phyloP scores from a whole-genome alignment of 1,140 invertebrate species.

The Bilobella aurantiaca region DNA sequence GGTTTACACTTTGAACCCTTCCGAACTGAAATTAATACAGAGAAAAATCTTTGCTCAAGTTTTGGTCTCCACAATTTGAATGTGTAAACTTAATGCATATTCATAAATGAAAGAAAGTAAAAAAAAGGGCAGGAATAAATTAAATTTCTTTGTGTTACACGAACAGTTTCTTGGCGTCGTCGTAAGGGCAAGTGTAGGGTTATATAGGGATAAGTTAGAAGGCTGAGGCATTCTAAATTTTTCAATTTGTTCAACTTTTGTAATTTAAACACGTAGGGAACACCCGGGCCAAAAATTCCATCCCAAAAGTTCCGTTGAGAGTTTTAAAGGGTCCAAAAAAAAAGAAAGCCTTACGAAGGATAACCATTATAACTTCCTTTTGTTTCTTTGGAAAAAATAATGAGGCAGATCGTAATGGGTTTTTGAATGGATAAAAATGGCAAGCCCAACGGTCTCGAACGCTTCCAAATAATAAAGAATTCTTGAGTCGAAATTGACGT shows the following conservation, averaged over 20 bases:
- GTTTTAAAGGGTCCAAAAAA: neutral
- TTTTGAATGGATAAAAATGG: slow-evolving; percentile 2
- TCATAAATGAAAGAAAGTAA: neutral
- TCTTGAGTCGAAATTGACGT: no score
- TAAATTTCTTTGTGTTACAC: neutral
- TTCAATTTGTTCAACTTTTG: slow-evolving; percentile 5
- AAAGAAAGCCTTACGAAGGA: neutral
- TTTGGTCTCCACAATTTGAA: neutral
- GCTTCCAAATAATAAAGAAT: no score
- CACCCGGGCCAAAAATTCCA: neutral
- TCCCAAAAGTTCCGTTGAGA: neutral
- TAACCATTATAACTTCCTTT: neutral
- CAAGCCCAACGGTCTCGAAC: neutral
- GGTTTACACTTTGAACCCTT: no score
- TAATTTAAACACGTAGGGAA: slow-evolving; percentile 2
- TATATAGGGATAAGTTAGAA: neutral
- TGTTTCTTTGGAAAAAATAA: slow-evolving; percentile 1
- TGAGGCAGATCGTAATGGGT: slow-evolving; percentile 4
- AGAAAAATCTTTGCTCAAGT: neutral
- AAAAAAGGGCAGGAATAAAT: neutral
- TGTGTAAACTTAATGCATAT: slow-evolving; percentile 9
- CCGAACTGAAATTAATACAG: neutral
- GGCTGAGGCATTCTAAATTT: neutral
- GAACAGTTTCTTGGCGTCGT: neutral
- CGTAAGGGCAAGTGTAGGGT: neutral